Conservation (phyloP, 1,140 invertebrate species). For the Cyclargus thomasi region DNA sequence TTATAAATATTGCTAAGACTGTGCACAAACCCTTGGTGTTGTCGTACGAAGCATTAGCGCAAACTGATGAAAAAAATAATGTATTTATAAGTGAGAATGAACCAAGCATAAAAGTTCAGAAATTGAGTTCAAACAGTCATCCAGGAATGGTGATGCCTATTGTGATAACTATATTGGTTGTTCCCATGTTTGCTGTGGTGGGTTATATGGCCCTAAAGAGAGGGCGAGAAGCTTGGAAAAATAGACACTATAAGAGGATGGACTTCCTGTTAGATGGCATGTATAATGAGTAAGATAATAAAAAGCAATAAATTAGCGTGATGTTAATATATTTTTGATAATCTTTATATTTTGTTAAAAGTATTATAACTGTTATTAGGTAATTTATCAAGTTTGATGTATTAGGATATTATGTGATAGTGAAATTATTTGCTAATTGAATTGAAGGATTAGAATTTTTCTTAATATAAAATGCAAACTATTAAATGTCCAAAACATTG, state of each 20-base stretch:
- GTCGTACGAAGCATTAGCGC: conserved; percentile 35
- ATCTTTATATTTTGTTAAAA: not conserved
- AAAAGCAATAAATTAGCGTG: not conserved
- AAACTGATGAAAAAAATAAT: conserved; percentile 34
- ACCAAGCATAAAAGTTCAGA: conserved; percentile 30
- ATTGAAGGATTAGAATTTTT: too few relatives aligned
- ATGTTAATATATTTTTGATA: not conserved
- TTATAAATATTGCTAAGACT: conserved; percentile 12
- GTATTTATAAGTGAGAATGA: conserved; percentile 28
- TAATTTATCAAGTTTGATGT: not conserved
- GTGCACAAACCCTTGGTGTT: conserved; percentile 37
- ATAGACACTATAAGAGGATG: conserved; percentile 86
- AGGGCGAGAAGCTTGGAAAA: conserved; percentile 83
- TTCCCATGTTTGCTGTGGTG: conserved; percentile 79
- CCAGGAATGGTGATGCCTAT: conserved; percentile 80
- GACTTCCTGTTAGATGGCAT: conserved; percentile 87
- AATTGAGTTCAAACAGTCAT: conserved; percentile 40
- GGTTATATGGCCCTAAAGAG: conserved; percentile 78
- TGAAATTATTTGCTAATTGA: too few relatives aligned
- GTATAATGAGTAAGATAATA: conserved; percentile 80
- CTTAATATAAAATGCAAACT: too few relatives aligned
- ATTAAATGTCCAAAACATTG: too few relatives aligned
- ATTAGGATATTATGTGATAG: not conserved
- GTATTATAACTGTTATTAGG: not conserved
- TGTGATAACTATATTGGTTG: conserved; percentile 78